Base-by-base conservation (phyloP, 2,797 vertebrate species). In the Phalanger gymnotis region DNA sequence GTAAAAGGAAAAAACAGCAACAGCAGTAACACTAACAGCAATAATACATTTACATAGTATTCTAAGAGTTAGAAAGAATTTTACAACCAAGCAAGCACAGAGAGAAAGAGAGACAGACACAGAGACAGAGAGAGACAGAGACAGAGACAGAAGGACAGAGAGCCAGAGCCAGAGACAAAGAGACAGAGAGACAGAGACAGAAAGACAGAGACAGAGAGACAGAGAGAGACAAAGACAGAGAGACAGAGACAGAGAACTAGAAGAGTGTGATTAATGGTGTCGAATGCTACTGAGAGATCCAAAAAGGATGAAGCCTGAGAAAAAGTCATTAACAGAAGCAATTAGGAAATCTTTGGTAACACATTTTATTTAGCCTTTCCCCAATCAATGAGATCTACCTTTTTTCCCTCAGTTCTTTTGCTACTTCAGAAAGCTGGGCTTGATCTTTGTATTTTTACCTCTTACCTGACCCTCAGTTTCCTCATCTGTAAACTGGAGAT, bases 121-220 rank as follows among this genome's bases (percentile, higher is more conserved):
- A 34, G 30, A 31, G 10, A 31, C 11, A 31, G 61, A 66, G 12
- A n/a, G 28, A 11, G 28, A 58, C 28, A 58, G 9, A 30, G 28
- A 3, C 9, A 30, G 30, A 31, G 30, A 58, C 31, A 66, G 31
- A n/a, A 5, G 28, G 27, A 2, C 6, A 28, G 27, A 28, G 27
- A 27, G 25, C 11, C 0, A 1, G 13, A 12, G 1, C 2, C 11
- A 14, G 53, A 11, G 14, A 16, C 2, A 3, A 4, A 55, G 19
- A 55, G 22, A 55, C 19, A 22, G 0, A 19, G 19, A 55, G 54
- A 55, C 4, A 55, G 4, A 25, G 4, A 25, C 4, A 55, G 54
- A 55, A 19, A 55, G 4, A 25, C 0, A 25, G 19, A 55, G 54
- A 55, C 7, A 58, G 7, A 28, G 28, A 5, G 10, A 58, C 9